phyloP scores from a whole-genome alignment of 1,140 invertebrate species.

The Campodea augens region DNA sequence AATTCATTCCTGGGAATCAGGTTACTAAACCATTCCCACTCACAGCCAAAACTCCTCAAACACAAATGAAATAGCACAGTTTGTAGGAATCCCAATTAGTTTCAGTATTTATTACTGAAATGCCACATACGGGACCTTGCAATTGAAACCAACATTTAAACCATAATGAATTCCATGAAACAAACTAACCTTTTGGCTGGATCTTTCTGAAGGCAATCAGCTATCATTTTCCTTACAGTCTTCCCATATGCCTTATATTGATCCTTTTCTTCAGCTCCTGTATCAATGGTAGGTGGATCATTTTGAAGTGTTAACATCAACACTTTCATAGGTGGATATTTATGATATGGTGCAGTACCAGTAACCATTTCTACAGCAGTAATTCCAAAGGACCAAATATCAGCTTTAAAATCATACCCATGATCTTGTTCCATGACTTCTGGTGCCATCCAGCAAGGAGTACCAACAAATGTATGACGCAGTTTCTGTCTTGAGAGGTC shows the following conservation, averaged over 20 bases:
- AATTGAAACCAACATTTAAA: no score
- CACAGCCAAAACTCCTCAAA: no score
- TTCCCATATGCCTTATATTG: conserved; percentile 97
- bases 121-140: no score
- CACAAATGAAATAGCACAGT: no score
- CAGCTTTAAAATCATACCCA: conserved; percentile 98
- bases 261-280: conserved; percentile 86
- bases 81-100: no score
- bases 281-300: conserved; percentile 91
- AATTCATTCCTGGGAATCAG: no score
- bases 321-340: conserved; percentile 98
- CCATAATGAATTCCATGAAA: no score
- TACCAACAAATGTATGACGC: conserved; percentile 91
- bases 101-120: no score
- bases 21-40: no score
- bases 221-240: conserved; percentile 88
- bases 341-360: conserved; percentile 95
- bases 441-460: conserved; percentile 99
- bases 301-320: conserved; percentile 95
- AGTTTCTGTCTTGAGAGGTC: conserved; percentile 88
- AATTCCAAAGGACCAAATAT: conserved; percentile 99
- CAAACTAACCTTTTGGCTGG: conserved; percentile 74
- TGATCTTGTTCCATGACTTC: conserved; percentile 99
- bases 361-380: conserved; percentile 98
- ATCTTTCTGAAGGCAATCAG: conserved; percentile 88